A percentile compares a stretch with the other conserved stretches of the same genome.
These are phyloP conservation scores for Ochropacha duplaris DNA, from an alignment of 2,888 invertebrate species.

Conservation along the genomic window DNA sequence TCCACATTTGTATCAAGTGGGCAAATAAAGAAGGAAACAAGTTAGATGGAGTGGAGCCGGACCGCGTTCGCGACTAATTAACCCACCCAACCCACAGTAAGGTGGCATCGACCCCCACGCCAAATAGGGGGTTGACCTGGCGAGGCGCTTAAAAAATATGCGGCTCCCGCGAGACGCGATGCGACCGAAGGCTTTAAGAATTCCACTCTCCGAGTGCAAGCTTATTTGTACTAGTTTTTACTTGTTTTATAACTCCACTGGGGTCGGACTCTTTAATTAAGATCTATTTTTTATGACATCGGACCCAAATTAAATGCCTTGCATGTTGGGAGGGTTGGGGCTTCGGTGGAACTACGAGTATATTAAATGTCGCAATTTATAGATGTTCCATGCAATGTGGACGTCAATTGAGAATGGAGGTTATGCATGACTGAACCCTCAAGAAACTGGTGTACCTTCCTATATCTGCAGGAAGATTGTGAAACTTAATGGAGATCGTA, in stretches of 20 bases:
- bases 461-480: too few relatives aligned
- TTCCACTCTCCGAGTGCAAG: conserved; percentile 41
- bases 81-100: conserved; percentile 56
- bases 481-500: too few relatives aligned
- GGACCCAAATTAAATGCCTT: neutral
- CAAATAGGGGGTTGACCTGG: conserved; percentile 22
- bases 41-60: conserved; percentile 78
- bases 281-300: neutral
- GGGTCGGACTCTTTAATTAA: neutral
- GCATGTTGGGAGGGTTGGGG: neutral
- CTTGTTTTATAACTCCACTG: conserved; percentile 15
- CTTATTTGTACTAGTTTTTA: conserved; percentile 22
- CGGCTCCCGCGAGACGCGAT: conserved; percentile 62
- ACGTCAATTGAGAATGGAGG: neutral
- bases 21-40: conserved; percentile 81
- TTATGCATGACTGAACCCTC: neutral
- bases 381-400: neutral
- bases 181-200: conserved; percentile 45
- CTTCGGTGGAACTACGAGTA: neutral
- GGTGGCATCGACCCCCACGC: conserved; percentile 37
- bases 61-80: conserved; percentile 81
- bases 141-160: conserved; percentile 66
- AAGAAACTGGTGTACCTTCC: neutral
- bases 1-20: conserved; percentile 79
- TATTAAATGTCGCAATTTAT: conserved; percentile 1